Conservation (phyloP, 2,797 vertebrate species). For the Periparus ater region DNA sequence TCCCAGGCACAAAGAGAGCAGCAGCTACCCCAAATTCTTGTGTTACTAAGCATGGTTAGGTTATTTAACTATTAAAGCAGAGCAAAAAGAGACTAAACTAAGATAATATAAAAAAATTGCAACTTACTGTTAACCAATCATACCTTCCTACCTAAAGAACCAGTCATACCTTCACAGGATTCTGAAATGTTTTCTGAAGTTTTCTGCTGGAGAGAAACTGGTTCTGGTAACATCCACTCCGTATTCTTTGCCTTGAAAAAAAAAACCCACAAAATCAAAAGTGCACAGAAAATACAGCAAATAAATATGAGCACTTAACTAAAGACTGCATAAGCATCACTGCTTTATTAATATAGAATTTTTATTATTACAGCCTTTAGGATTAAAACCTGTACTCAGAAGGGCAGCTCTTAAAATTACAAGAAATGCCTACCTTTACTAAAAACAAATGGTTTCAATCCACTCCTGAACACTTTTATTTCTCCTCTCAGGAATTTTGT, state of each 20-base stretch:
- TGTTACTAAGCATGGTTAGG: not conserved
- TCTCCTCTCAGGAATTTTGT: not conserved
- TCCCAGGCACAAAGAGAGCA: not conserved
- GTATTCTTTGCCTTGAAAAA: slow-evolving; percentile 29
- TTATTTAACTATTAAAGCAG: not conserved
- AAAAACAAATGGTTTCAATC: not conserved
- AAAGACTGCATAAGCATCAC: not conserved
- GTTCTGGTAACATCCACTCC: not conserved
- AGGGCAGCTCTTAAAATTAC: not conserved
- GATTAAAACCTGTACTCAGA: not conserved
- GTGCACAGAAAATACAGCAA: not conserved
- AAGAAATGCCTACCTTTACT: not conserved
- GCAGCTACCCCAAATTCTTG: not conserved
- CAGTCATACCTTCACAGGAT: slow-evolving; percentile 37
- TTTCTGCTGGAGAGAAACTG: not conserved
- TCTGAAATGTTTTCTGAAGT: slow-evolving; percentile 33
- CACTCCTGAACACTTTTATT: not conserved
- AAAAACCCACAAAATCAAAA: not conserved
- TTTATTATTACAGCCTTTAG: not conserved
- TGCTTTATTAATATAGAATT: not conserved
- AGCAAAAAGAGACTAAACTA: not conserved
- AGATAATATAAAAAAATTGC: not conserved
- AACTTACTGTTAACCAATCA: not conserved
- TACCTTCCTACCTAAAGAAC: not conserved
- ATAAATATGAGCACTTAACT: not conserved